phyloP scores from a whole-genome alignment of 2,888 invertebrate genomes.

The Oligia fasciuncula region DNA sequence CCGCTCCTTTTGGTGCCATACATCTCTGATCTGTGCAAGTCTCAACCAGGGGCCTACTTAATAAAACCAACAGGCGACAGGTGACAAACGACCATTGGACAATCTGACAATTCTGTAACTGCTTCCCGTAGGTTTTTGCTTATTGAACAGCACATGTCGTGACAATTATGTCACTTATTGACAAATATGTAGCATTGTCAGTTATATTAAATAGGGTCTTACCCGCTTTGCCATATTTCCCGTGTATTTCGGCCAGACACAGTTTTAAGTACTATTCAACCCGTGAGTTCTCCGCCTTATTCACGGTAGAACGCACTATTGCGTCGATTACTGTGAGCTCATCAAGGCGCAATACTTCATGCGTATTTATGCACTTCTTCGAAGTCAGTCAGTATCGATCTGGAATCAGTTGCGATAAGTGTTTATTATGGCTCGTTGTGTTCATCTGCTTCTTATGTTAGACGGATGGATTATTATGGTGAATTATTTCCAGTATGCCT shows the following conservation, averaged over 20 bases:
- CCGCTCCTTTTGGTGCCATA: not conserved
- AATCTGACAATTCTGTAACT: too few species aligned
- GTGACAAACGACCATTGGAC: too few species aligned
- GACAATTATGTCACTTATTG: too few species aligned
- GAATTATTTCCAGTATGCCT: not conserved
- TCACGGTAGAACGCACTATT: conserved; percentile 18
- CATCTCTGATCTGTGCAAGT: not conserved
- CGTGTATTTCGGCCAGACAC: not conserved
- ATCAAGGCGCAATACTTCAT: conserved; percentile 53
- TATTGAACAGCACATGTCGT: too few species aligned
- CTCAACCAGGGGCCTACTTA: too few species aligned
- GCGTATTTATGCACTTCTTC: conserved; percentile 52
- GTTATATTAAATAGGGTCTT: too few species aligned
- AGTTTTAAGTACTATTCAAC: not conserved
- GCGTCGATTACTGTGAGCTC: conserved; percentile 42
- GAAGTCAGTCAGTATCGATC: conserved; percentile 38
- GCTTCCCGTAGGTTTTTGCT: too few species aligned
- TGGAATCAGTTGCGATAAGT: conserved; percentile 24
- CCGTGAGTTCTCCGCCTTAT: conserved; percentile 24
- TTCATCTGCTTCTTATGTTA: conserved; percentile 2
- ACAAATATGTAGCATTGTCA: too few species aligned
- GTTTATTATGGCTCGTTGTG: conserved; percentile 14
- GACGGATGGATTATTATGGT: not conserved
- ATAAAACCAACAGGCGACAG: too few species aligned
- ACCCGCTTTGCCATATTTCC: too few species aligned